These are phyloP conservation scores for Galeruca laticollis DNA, from an alignment of 2,888 invertebrate species.

Conservation along the genomic window DNA sequence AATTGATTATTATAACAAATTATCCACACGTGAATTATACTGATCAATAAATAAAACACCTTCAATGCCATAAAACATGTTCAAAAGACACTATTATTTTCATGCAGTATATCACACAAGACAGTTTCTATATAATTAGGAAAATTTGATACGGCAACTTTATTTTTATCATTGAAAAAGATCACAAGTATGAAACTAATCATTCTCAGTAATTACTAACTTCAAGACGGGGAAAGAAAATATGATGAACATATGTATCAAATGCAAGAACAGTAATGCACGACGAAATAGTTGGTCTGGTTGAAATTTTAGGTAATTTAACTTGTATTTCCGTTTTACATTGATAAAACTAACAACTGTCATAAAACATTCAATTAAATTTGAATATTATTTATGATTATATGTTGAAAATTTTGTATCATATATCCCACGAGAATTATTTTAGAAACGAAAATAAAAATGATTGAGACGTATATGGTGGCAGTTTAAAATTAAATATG, in stretches of 20 bases:
- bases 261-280: background rate
- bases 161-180: background rate
- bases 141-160: background rate
- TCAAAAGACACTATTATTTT: background rate
- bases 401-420: background rate
- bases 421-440: background rate
- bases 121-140: conserved; percentile 10
- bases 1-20: conserved; percentile 4
- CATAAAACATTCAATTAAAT: background rate
- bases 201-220: background rate
- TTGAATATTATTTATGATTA: conserved; percentile 1
- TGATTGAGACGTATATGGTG: background rate
- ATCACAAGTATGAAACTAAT: background rate
- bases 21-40: conserved; percentile 1
- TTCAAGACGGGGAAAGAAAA: background rate
- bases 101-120: background rate
- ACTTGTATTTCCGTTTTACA: background rate
- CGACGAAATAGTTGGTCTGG: background rate
- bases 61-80: conserved; percentile 3
- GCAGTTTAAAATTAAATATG: background rate
- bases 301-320: conserved; percentile 8
- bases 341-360: background rate
- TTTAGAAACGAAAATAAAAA: background rate
- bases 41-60: conserved; percentile 3
- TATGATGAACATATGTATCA: background rate